These are phyloP conservation scores for Empis stercorea DNA, from an alignment of 2,888 invertebrate species.

Conservation along the genomic window DNA sequence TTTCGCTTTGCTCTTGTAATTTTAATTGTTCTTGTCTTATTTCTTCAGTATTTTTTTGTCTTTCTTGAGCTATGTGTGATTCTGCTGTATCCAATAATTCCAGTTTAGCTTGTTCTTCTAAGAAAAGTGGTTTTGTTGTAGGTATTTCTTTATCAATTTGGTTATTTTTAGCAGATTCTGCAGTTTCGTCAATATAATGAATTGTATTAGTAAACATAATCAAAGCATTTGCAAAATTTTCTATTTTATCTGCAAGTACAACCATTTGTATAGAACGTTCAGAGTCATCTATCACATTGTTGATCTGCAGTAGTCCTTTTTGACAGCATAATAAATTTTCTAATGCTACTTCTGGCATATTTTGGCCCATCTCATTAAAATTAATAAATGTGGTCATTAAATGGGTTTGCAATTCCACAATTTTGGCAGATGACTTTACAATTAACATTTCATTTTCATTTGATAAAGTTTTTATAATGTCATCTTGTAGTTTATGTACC, in stretches of 20 bases:
- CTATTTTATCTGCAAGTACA: background rate
- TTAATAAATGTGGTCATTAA: slow-evolving; percentile 27
- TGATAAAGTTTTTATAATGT: no score
- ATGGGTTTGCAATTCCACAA: slow-evolving; percentile 25
- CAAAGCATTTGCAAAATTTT: background rate
- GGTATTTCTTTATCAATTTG: no score
- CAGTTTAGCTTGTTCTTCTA: background rate
- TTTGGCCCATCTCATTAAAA: slow-evolving; percentile 26
- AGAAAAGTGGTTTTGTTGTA: no score
- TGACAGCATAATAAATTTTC: slow-evolving; percentile 22
- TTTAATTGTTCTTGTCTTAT: background rate
- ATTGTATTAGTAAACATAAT: no score
- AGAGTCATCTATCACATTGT: background rate
- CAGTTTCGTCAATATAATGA: no score
- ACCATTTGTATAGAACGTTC: background rate
- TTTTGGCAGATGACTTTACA: slow-evolving; percentile 23
- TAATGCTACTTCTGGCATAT: slow-evolving; percentile 15
- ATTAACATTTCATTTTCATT: slow-evolving; percentile 5
- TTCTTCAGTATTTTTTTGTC: background rate
- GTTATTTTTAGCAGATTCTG: no score
- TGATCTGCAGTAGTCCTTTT: slow-evolving; percentile 14
- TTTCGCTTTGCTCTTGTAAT: background rate
- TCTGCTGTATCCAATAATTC: background rate
- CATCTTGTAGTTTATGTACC: no score
- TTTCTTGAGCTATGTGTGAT: background rate